Evolutionary conservation across 2,888 invertebrate genomes (phyloP), one percentile per base, ranked within the genome.

Genomic region (Xestobium rufovillosum): DNA sequence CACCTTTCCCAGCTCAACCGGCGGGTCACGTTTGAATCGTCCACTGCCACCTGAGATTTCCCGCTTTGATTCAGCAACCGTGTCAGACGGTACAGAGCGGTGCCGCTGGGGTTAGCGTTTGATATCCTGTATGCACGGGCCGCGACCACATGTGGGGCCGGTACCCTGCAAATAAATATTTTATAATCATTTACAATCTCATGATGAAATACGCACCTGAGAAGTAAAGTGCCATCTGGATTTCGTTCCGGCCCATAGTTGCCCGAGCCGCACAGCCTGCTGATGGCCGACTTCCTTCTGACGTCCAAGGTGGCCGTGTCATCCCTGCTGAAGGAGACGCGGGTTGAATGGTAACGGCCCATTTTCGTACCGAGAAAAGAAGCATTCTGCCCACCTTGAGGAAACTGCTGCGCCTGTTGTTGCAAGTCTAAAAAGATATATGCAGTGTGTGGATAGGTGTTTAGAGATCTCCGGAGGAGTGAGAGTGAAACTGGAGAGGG

Each of bases 1-100:
- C 52, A 76, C 78, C 76, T 69, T 56, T 78, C 78, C 77, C 77
- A 78, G 55, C 78, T 78, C 28, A 78, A 69, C 41, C 78, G 57
- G 38, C 78, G 60, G 0, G 72, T 69, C 2, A 64, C 62, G 42
- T 72, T 65, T 15, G 70, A 67, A 11, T 67, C 66, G 8, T 66
- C 67, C 1, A 60, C 59, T 9, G 70, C 69, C 27, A 14, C 68
- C 60, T 19, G 70, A 61, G 13, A 71, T 57, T 41, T 71, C 35
- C 52, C 42, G 13, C 68, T 63, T 51, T 75, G 76, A 59, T 73
- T 75, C 46, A 75, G 65, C 38, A 75, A 61, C 44, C 70, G 67
- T 8, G 75, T 71, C 26, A 76, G 61, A 44, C 70, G 67, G 55
- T 72, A 72, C 36, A 76, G 63, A 16, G 74, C 65, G 6, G 63